Conservation (phyloP, 2,113 vertebrate species). For the Apeltes quadracus region DNA sequence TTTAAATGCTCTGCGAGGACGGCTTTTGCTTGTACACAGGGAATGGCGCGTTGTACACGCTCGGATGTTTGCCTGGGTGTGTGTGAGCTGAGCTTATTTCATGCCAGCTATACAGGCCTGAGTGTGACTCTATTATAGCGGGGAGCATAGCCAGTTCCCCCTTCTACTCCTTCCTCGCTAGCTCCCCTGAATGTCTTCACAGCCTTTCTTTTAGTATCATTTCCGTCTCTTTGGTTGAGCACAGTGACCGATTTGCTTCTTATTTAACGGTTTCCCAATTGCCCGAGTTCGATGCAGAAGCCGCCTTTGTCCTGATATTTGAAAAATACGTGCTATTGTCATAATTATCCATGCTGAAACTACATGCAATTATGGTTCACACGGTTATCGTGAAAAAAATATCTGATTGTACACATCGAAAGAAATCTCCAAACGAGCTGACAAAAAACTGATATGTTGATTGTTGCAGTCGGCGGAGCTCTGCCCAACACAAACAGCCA, state of each 20-base stretch:
- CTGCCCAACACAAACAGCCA: slow-evolving; percentile 67
- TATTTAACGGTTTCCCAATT: slow-evolving; percentile 24
- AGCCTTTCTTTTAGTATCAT: slow-evolving; percentile 25
- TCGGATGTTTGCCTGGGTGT: slow-evolving; percentile 20
- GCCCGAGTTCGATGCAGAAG: slow-evolving; percentile 34
- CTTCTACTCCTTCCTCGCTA: slow-evolving; percentile 4
- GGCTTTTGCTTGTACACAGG: slow-evolving; percentile 70
- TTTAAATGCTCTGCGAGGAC: slow-evolving; percentile 77
- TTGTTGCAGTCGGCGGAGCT: slow-evolving; percentile 60
- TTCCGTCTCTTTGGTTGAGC: slow-evolving; percentile 17
- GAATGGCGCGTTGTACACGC: slow-evolving; percentile 32
- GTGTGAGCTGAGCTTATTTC: slow-evolving; percentile 58
- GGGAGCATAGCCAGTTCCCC: slow-evolving; percentile 20
- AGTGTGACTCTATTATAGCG: slow-evolving; percentile 37
- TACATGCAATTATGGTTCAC: slow-evolving; percentile 64
- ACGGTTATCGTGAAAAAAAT: slow-evolving; percentile 61
- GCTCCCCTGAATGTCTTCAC: background rate
- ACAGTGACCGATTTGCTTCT: slow-evolving; percentile 35
- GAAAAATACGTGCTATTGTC: slow-evolving; percentile 41
- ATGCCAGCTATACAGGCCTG: slow-evolving; percentile 53
- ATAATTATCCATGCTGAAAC: slow-evolving; percentile 58
- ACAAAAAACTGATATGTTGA: slow-evolving; percentile 68
- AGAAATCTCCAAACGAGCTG: slow-evolving; percentile 39
- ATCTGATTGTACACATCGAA: slow-evolving; percentile 49
- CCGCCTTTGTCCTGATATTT: slow-evolving; percentile 28